Evolutionary conservation across 2,113 vertebrate species (phyloP).

Genomic region (Nesogale talazaci): DNA sequence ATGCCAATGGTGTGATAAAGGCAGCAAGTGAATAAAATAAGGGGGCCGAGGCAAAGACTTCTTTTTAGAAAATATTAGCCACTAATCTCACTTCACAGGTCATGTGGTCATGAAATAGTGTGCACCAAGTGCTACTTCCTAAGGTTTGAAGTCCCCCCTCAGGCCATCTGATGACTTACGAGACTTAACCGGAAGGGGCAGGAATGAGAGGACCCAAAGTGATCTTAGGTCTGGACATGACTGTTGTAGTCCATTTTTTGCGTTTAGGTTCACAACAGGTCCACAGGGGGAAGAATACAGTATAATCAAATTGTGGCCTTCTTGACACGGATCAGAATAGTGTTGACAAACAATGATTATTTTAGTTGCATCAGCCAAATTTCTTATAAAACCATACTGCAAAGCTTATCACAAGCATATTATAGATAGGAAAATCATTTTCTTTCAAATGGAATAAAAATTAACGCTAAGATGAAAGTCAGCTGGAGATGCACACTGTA

Average conservation of each 20-base stretch:
- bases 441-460: slow-evolving; percentile 30
- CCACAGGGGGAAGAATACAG: not conserved
- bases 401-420: slow-evolving; percentile 26
- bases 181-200: not conserved
- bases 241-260: not conserved
- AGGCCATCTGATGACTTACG: not conserved
- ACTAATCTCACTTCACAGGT: not conserved
- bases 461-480: slow-evolving; percentile 46
- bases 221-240: not conserved
- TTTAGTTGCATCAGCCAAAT: not conserved
- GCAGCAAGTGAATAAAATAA: not conserved
- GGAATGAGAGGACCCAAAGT: not conserved
- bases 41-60: not conserved
- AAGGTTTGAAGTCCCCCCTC: not conserved
- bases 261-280: not conserved
- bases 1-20: not conserved
- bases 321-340: not conserved
- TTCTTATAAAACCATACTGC: not conserved
- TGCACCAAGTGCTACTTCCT: not conserved
- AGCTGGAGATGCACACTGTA: slow-evolving; percentile 43
- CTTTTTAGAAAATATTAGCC: not conserved
- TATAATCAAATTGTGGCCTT: not conserved
- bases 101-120: not conserved
- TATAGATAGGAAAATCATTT: not conserved
- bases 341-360: not conserved